Conservation (phyloP, 1,140 invertebrate species). For the Goniozus legneri region DNA sequence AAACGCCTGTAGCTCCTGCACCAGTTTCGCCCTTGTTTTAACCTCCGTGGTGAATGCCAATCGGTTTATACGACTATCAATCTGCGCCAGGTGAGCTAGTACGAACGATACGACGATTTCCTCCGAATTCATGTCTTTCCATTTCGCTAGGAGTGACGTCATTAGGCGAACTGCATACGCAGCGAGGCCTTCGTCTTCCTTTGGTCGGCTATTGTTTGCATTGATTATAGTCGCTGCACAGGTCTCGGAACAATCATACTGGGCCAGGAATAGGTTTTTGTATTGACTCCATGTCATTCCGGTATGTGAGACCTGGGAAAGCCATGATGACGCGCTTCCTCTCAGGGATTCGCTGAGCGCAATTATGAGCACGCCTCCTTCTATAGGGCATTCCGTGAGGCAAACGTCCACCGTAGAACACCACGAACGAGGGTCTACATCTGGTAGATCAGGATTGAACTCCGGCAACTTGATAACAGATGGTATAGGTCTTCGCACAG, state of each 20-base stretch:
- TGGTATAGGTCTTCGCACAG: too few relatives aligned
- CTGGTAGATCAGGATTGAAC: too few relatives aligned
- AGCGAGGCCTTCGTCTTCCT: not conserved
- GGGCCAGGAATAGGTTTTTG: not conserved
- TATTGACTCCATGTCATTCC: not conserved
- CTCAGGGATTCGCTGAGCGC: too few relatives aligned
- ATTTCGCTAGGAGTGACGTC: not conserved
- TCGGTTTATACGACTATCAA: constrained; percentile 8
- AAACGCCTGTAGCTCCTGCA: constrained; percentile 10
- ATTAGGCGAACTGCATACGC: not conserved
- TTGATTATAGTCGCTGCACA: not conserved
- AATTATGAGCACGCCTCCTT: too few relatives aligned
- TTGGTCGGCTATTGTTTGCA: not conserved
- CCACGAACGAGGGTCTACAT: too few relatives aligned
- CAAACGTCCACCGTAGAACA: too few relatives aligned
- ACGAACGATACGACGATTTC: constrained; percentile 13
- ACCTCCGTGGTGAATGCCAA: constrained; percentile 13
- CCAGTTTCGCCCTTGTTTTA: constrained; percentile 1
- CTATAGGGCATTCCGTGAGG: too few relatives aligned
- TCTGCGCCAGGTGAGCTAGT: constrained; percentile 10
- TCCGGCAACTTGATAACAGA: too few relatives aligned
- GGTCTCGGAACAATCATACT: not conserved
- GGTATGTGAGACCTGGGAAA: too few relatives aligned
- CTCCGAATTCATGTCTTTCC: constrained; percentile 1
- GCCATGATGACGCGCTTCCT: too few relatives aligned